Evolutionary conservation across 1,140 invertebrate species (phyloP), one percentile per base, ranked within the genome.

Genomic region (Nilaparvata lugens): DNA sequence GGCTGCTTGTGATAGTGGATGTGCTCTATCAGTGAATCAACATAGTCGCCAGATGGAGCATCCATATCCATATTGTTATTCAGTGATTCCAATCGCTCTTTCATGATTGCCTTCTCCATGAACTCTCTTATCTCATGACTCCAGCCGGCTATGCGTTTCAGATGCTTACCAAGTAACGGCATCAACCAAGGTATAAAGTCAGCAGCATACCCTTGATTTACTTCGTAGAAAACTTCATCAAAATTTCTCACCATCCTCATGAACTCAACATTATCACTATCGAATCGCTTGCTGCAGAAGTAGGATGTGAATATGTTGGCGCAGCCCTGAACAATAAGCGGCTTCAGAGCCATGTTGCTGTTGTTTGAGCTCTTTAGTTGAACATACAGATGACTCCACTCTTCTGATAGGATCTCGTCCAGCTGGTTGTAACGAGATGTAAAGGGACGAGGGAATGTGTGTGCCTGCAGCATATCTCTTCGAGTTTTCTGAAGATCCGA

Each of bases 191-290:
- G 91, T n/a, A 95, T 71, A 70, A 95, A 93, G 68, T 95, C 93
- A 0, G 91, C 82, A 0, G 88, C 83, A 69, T 91, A 93, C 0
- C 91, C 91, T 70, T 91, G 86, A 70, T 94, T 93, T 51, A 95
- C 88, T 70, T 94, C 91, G 79, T 84, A 90, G 74, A 95, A 95
- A 2, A 95, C 87, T 56, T 85, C 81, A 67, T 94, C 91, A 67
- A 93, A 95, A 64, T 83, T 83, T 19, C 77, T 67, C 0, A 91
- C 81, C 60, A 89, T 79, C 56, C 81, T 76, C 9, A 72, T 69
- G 72, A 91, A 93, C 2, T 79, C 78, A 0, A 62, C 11, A 65
- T 94, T 82, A 5, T 81, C 76, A 21, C 81, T 76, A 3, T 83
- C 78, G 66, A 91, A 93, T 2, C 85, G 76, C 1, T 78, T 79